Evolutionary conservation across 1,140 invertebrate genomes (phyloP), one percentile per base, ranked within the genome.

Genomic region (Zaprionus ornatus): DNA sequence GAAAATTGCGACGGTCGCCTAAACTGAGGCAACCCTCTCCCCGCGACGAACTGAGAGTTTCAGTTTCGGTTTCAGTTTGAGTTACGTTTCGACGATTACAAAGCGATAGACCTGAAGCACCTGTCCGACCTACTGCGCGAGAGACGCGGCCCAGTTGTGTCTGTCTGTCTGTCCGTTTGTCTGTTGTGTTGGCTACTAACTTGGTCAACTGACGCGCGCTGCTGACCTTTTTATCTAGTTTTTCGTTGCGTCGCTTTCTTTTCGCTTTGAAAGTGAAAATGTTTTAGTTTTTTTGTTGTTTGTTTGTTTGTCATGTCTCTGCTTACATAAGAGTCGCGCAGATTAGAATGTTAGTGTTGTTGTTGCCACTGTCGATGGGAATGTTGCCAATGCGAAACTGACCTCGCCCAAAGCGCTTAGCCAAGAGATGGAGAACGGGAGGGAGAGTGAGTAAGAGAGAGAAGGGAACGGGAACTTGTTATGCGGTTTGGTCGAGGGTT

Each of bases 1-100:
- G 80, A 88, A 87, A 87, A 87, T 74, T 45, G 74, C 56, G 67
- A 80, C 69, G 77, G 52, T 61, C 70, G 71, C 67, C 63, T 56
- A 80, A 83, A 75, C 63, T 63, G 76, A 40, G 45, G 78, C 66
- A 72, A 62, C 42, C 48, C 13, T 15, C n/a, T 3, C 9, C 29
- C 3, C 9, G 29, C 29, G 29, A 32, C 29, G 71, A 45, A 56
- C 25, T 1, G 7, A 13, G n/a, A 67, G 52, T 52, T 27, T 42
- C 17, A 42, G 23, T 67, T 59, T 50, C 29, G 37, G 19, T 42
- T 42, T 42, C 40, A 42, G 40, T 42, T 17, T 42, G 40, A 45
- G 40, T 45, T 45, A 45, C 40, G 40, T 45, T 45, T 42, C 40
- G 29, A 32, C 29, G 29, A 32, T 45, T 45, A 17, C 40, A 45